These are phyloP conservation scores for Xestia rhomboidea DNA, from an alignment of 2,888 invertebrate species.

Conservation along the genomic window DNA sequence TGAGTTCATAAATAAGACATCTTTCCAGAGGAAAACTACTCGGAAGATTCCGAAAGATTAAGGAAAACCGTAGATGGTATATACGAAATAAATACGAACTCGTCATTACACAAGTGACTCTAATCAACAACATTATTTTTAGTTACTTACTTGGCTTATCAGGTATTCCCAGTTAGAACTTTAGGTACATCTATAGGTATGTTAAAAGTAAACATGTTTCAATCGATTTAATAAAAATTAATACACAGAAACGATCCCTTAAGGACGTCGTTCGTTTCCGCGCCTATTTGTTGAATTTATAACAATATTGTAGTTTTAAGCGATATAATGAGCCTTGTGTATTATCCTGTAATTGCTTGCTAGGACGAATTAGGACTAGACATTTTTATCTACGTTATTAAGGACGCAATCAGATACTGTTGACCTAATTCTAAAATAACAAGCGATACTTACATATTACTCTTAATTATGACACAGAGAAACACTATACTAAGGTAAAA, in stretches of 20 bases:
- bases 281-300: constrained; percentile 56
- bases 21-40: not conserved
- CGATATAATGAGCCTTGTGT: constrained; percentile 35
- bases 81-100: not conserved
- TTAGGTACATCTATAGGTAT: not conserved
- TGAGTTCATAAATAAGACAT: not conserved
- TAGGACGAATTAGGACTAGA: constrained; percentile 8
- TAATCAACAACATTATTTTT: not conserved
- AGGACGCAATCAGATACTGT: not conserved
- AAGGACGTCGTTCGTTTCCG: constrained; percentile 56
- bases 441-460: not conserved
- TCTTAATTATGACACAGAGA: not conserved
- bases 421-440: constrained; percentile 1
- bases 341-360: constrained; percentile 38
- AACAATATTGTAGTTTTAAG: constrained; percentile 45
- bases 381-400: constrained; percentile 10
- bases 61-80: not conserved
- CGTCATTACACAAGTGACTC: not conserved
- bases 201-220: constrained; percentile 22
- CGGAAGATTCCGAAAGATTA: not conserved
- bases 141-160: not conserved
- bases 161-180: not conserved
- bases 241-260: constrained; percentile 50
- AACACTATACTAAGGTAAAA: not conserved
- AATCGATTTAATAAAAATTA: constrained; percentile 47